Percentiles rank a stretch among this genome's conserved stretches.
Evolutionary conservation across 2,797 vertebrate genomes (phyloP).

Genomic region (Brachyrhaphis roseni): DNA sequence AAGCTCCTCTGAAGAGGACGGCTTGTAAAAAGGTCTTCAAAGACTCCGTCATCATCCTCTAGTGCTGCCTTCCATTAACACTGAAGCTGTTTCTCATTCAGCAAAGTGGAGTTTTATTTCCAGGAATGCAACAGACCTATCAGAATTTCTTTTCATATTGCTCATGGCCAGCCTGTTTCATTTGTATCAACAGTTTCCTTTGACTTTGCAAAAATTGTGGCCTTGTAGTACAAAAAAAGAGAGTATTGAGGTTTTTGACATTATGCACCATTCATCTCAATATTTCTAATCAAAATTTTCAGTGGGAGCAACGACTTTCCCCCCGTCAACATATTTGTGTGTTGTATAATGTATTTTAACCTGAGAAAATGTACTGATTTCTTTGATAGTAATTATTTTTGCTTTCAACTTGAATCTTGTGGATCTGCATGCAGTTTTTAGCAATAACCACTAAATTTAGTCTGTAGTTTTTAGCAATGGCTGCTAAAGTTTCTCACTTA

Average conservation of each 20-base stretch:
- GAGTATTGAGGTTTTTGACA: slow-evolving; percentile 1
- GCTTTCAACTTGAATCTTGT: not conserved
- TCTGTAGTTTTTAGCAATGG: not conserved
- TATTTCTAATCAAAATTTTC: not conserved
- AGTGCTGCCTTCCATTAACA: not conserved
- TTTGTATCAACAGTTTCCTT: not conserved
- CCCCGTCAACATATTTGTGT: not conserved
- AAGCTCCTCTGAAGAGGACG: not conserved
- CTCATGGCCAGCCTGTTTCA: not conserved
- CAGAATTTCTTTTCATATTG: not conserved
- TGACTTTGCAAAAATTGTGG: not conserved
- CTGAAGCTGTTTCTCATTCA: not conserved
- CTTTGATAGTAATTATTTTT: not conserved
- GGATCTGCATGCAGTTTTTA: not conserved
- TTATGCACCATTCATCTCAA: not conserved
- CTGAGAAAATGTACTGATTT: not conserved
- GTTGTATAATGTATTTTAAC: not conserved
- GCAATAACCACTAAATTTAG: not conserved
- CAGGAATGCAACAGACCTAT: not conserved
- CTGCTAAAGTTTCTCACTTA: not conserved
- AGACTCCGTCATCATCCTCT: not conserved
- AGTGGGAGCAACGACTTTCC: no score
- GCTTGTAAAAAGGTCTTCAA: not conserved
- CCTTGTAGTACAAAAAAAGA: not conserved
- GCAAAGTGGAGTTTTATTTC: not conserved